These are phyloP conservation scores for Champsocephalus gunnari DNA, from an alignment of 2,797 vertebrate species.

Conservation along the genomic window DNA sequence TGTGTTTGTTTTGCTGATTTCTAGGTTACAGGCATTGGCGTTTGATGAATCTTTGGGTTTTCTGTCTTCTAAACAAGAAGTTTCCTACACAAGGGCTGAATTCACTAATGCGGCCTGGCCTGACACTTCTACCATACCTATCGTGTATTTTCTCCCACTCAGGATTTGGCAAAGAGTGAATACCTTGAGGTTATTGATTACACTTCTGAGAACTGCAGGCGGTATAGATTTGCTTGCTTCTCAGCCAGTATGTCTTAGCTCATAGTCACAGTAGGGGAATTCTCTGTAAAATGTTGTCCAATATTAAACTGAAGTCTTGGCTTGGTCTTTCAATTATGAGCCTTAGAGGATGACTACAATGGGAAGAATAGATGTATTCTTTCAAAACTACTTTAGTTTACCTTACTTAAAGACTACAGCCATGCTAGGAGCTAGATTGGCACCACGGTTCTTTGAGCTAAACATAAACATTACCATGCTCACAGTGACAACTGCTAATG, in stretches of 20 bases:
- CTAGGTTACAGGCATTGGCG: conserved; percentile 37
- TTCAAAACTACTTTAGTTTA: neutral
- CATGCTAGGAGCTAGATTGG: neutral
- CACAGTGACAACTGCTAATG: neutral
- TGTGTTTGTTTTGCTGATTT: conserved; percentile 54
- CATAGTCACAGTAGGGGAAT: conserved; percentile 15
- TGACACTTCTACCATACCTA: conserved; percentile 3
- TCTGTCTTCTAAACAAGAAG: conserved; percentile 19
- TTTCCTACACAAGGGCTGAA: conserved; percentile 17
- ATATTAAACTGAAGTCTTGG: conserved; percentile 13
- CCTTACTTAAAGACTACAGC: neutral
- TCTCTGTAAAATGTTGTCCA: conserved; percentile 14
- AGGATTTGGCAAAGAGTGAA: conserved; percentile 4
- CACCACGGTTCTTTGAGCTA: neutral
- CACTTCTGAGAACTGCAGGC: conserved; percentile 26
- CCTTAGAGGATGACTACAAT: neutral
- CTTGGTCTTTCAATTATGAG: neutral
- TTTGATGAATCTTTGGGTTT: conserved; percentile 8
- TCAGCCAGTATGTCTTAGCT: conserved; percentile 1
- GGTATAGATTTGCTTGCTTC: conserved; percentile 9
- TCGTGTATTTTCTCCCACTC: conserved; percentile 55
- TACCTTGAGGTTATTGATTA: conserved; percentile 43
- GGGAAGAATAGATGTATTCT: neutral
- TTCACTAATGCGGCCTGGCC: neutral
- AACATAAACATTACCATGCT: neutral